phyloP scores from a whole-genome alignment of 2,888 invertebrate species.

The Netelia fuscicornis region DNA sequence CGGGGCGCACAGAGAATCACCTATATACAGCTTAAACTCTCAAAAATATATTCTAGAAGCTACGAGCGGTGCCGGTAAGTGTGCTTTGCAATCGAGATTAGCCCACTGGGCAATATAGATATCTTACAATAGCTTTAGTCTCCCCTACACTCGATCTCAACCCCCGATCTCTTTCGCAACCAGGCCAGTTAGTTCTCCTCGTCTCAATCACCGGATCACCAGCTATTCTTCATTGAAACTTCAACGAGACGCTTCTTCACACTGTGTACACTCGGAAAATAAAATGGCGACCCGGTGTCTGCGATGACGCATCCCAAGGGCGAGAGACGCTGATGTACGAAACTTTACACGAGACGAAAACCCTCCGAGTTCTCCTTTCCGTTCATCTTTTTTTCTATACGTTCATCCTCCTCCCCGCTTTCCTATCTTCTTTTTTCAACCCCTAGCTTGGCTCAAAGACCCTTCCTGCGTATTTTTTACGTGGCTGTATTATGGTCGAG shows the following conservation, averaged over 20 bases:
- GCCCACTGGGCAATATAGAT: background rate
- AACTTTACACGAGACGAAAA: background rate
- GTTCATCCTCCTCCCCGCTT: background rate
- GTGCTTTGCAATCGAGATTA: conserved; percentile 28
- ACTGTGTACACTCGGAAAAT: background rate
- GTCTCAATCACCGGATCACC: conserved; percentile 27
- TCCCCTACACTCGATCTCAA: conserved; percentile 17
- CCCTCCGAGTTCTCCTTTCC: background rate
- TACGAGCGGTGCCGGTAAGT: background rate
- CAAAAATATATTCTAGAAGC: background rate
- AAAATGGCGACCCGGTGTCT: too few relatives aligned
- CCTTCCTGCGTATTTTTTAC: background rate
- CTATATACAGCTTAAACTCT: conserved; percentile 3
- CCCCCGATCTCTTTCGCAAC: conserved; percentile 2
- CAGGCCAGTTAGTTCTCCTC: background rate
- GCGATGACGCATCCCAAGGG: background rate
- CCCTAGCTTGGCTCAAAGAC: background rate
- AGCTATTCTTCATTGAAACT: conserved; percentile 16
- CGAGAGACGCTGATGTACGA: background rate
- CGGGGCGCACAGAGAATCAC: background rate
- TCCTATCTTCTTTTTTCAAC: background rate
- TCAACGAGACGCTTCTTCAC: conserved; percentile 27
- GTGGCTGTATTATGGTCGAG: background rate
- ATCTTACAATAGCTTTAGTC: conserved; percentile 31
- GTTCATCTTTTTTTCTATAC: too few relatives aligned